phyloP scores from a whole-genome alignment of 1,140 invertebrate genomes.

The Zaprionus camerounensis region DNA sequence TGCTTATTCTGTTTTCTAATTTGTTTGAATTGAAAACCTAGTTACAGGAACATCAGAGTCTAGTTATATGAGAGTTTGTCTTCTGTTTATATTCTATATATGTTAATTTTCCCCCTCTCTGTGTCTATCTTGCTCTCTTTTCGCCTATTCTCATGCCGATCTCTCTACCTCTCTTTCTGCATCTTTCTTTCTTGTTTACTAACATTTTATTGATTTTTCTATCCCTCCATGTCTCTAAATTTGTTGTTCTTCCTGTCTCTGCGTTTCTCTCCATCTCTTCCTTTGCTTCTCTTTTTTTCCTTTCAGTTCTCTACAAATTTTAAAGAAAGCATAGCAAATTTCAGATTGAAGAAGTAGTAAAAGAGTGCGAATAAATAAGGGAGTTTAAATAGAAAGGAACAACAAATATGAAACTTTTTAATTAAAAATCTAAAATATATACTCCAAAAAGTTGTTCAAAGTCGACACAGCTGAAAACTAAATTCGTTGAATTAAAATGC shows the following conservation, averaged over 20 bases:
- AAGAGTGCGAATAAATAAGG: neutral
- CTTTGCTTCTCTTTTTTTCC: neutral
- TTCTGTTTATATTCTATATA: neutral
- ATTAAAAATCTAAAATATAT: neutral
- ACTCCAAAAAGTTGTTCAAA: neutral
- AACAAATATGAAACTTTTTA: neutral
- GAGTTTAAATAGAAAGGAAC: neutral
- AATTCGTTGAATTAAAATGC: conserved; percentile 25
- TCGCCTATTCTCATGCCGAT: too few relatives aligned
- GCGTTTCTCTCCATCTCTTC: neutral
- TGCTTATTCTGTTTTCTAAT: conserved; percentile 33
- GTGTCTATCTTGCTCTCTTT: too few relatives aligned
- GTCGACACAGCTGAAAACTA: neutral
- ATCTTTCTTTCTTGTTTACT: too few relatives aligned
- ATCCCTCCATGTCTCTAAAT: neutral
- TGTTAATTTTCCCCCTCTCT: neutral
- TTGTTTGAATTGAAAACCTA: conserved; percentile 41
- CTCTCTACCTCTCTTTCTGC: too few relatives aligned
- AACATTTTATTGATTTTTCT: too few relatives aligned
- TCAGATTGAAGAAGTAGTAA: neutral
- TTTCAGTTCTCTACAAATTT: neutral
- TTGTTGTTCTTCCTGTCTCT: too few relatives aligned
- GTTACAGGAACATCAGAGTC: neutral
- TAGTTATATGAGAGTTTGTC: conserved; percentile 10
- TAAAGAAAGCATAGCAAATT: neutral